Conservation (phyloP, 2,797 vertebrate species). For the Microcaecilia unicolor region DNA sequence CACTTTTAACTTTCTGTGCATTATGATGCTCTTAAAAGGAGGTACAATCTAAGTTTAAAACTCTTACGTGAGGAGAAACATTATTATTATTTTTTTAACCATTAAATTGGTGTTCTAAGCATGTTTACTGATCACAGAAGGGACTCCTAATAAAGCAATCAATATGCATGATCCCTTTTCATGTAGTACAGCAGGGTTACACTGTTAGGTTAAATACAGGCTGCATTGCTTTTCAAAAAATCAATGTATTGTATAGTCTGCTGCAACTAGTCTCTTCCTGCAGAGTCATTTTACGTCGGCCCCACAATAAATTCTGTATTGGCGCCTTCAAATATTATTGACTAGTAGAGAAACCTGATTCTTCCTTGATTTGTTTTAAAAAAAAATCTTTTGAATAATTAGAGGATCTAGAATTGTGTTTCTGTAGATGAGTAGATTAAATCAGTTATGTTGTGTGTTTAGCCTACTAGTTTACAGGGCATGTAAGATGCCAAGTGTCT, state of each 20-base stretch:
- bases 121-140: constrained; percentile 68
- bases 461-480: too few relatives aligned
- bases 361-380: constrained; percentile 4
- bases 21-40: too few relatives aligned
- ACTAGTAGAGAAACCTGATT: constrained; percentile 33
- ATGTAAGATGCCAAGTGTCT: too few relatives aligned
- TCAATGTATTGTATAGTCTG: constrained; percentile 83
- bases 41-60: too few relatives aligned
- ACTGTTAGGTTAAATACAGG: constrained; percentile 94
- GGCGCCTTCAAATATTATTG: constrained; percentile 53
- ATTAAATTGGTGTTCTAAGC: constrained; percentile 40
- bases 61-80: too few relatives aligned
- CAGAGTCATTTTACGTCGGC: constrained; percentile 74
- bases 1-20: too few relatives aligned
- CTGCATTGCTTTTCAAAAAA: constrained; percentile 91
- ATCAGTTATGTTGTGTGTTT: too few relatives aligned
- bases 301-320: constrained; percentile 52
- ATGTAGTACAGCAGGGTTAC: constrained; percentile 86
- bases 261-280: constrained; percentile 56
- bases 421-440: too few relatives aligned
- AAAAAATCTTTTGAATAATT: constrained; percentile 1
- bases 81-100: too few relatives aligned
- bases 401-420: constrained; percentile 1
- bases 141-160: constrained; percentile 81
- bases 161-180: constrained; percentile 87